Base-by-base conservation (phyloP, 2,888 invertebrate genomes). In the Tanypteryx hageni region DNA sequence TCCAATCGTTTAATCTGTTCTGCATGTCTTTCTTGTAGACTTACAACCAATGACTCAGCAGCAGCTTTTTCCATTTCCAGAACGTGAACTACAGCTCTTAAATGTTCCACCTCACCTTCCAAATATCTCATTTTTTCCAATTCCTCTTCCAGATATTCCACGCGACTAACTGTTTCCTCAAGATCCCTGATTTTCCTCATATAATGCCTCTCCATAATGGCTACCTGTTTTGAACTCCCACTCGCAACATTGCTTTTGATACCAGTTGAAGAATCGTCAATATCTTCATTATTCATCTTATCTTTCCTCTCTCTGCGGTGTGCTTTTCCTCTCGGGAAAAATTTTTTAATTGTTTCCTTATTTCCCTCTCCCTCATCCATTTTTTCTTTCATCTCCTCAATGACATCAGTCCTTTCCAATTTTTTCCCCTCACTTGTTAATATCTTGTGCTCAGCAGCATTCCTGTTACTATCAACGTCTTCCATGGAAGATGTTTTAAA, bases 61-160 rank as follows among this genome's bases (percentile, higher is more conserved):
- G 89, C 64, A 64, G 89, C 64, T 64, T 89, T 89, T 44, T 89
- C 89, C 16, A 89, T 11, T 68, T 89, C 89, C 13, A 89, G 11
- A 10, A 89, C 89, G 44, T 89, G 89, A 18, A 89, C 64, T 13
- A 89, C 59, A 44, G 89, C 89, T n/a, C 64, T 89, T n/a, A 89
- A 59, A 59, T 89, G 64, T n/a, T 89, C 89, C 44, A 89, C 89
- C n/a, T 89, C 89, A 56, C 89, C 89, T 56, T 89, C 64, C 4
- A 89, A 44, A 44, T 56, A 64, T 13, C 44, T 89, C 89, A 89
- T 89, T n/a, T 58, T 61, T 10, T 2, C 68, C 44, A 89, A n/a
- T 0, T 89, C 89, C 22, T 89, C 89, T n/a, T 89, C 89, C 11
- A 89, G 11, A n/a, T 68, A 64, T 64, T 89, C 89, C 11, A 64